A percentile compares a stretch with the other conserved stretches of the same genome.
Conservation (phyloP, 1,140 invertebrate species). For the Drosophila funebris region DNA sequence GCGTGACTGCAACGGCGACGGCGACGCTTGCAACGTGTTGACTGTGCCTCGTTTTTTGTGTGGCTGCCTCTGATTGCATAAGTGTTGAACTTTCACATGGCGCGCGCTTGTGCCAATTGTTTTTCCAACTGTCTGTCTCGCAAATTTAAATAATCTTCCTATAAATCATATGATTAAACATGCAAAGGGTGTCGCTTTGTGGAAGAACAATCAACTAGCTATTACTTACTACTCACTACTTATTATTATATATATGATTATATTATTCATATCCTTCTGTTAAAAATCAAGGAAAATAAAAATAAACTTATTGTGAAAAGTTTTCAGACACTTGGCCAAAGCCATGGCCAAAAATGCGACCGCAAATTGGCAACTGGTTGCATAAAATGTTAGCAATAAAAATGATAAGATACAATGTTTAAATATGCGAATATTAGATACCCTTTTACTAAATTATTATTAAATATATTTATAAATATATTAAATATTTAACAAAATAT, state of each 20-base stretch:
- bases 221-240: neutral
- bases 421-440: neutral
- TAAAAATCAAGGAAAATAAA: neutral
- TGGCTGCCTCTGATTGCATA: conserved; percentile 46
- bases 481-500: too few species aligned
- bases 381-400: neutral
- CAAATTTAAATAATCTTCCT: conserved; percentile 57
- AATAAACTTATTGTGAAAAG: neutral
- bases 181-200: conserved; percentile 34
- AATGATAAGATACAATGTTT: neutral
- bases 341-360: neutral
- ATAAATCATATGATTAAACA: conserved; percentile 67
- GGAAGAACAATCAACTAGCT: neutral
- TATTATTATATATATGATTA: too few species aligned
- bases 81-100: conserved; percentile 68
- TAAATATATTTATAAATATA: too few species aligned
- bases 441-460: too few species aligned
- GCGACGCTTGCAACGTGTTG: conserved; percentile 31
- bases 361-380: neutral
- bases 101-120: conserved; percentile 34
- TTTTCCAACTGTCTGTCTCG: conserved; percentile 30
- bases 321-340: neutral
- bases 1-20: conserved; percentile 53
- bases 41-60: conserved; percentile 11
- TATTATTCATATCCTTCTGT: neutral